Evolutionary conservation across 2,888 invertebrate species (phyloP).

Genomic region (Drosophila kanekoi): DNA sequence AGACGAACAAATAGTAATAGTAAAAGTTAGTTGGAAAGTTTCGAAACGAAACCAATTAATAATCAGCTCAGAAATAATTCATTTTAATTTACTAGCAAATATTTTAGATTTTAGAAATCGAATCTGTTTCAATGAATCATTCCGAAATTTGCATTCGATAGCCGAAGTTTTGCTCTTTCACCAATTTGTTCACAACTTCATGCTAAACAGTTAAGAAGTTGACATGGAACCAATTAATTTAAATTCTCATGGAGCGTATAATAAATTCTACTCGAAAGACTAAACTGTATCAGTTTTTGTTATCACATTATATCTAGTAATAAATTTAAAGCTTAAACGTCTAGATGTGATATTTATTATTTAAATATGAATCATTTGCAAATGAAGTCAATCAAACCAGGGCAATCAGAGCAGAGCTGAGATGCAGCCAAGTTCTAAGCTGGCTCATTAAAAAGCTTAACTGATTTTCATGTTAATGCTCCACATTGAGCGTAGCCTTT

Average conservation of each 20-base stretch:
- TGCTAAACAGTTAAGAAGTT: too few species aligned
- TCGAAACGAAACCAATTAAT: too few species aligned
- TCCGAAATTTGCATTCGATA: not conserved
- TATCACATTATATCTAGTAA: too few species aligned
- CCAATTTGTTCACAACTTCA: too few species aligned
- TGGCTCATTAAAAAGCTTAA: not conserved
- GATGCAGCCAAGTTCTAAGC: slow-evolving; percentile 1
- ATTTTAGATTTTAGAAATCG: not conserved
- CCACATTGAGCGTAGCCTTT: not conserved
- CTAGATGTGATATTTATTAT: not conserved
- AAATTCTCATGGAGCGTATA: not conserved
- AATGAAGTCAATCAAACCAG: not conserved
- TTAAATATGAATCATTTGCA: not conserved
- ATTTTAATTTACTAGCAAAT: not conserved
- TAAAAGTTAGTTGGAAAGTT: too few species aligned
- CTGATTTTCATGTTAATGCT: slow-evolving; percentile 26
- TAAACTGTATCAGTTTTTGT: not conserved
- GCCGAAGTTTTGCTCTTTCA: too few species aligned
- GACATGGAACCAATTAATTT: not conserved
- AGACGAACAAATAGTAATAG: too few species aligned
- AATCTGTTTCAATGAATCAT: not conserved
- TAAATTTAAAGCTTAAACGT: not conserved
- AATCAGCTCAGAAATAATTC: too few species aligned
- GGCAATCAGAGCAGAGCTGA: not conserved
- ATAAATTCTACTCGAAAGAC: not conserved